These are phyloP conservation scores for Myopa testacea DNA, from an alignment of 2,888 invertebrate genomes.

Conservation along the genomic window DNA sequence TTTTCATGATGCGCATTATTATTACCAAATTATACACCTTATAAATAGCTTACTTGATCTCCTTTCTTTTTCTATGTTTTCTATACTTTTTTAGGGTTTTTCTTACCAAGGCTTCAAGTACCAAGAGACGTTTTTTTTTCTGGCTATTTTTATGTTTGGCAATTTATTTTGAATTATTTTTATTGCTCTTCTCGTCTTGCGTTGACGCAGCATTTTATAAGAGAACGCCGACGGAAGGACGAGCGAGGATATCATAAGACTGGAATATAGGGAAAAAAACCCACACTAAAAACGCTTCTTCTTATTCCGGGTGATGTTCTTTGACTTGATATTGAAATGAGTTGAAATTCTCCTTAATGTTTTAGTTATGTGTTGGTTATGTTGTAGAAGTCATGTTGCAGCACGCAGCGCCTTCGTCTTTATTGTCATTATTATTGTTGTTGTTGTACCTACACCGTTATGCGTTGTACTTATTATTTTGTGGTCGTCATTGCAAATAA, in stretches of 20 bases:
- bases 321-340: not conserved
- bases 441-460: not conserved
- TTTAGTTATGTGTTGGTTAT: no score
- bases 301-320: not conserved
- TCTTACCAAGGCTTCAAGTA: slow-evolving; percentile 20
- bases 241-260: not conserved
- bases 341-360: no score
- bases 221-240: slow-evolving; percentile 9
- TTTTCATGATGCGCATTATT: slow-evolving; percentile 68
- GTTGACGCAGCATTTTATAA: slow-evolving; percentile 54
- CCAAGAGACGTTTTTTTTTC: slow-evolving; percentile 35
- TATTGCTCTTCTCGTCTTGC: slow-evolving; percentile 65
- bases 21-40: slow-evolving; percentile 68
- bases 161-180: slow-evolving; percentile 69
- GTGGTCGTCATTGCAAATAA: slow-evolving; percentile 41
- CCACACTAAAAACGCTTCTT: not conserved
- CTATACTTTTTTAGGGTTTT: no score
- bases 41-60: slow-evolving; percentile 48
- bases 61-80: slow-evolving; percentile 35
- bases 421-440: no score
- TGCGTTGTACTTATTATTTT: slow-evolving; percentile 13
- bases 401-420: no score
- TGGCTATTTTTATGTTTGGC: slow-evolving; percentile 65
- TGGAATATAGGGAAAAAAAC: not conserved
- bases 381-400: no score